Evolutionary conservation across 2,797 vertebrate species (phyloP).

Genomic region (Huso huso): DNA sequence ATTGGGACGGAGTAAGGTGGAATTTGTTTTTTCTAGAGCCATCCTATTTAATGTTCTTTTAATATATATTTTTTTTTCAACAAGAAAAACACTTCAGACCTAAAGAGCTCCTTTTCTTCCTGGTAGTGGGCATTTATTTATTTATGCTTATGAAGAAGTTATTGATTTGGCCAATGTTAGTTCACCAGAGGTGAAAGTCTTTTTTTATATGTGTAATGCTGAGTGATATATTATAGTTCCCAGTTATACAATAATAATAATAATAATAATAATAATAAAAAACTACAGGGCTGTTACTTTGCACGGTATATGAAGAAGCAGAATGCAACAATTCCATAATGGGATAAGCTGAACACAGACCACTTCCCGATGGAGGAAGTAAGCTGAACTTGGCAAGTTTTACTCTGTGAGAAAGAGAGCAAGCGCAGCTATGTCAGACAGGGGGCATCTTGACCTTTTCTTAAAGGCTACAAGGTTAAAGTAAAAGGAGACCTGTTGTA

Average conservation of each 20-base stretch:
- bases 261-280: no score
- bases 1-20: background rate
- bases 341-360: background rate
- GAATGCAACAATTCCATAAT: background rate
- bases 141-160: slow-evolving; percentile 7
- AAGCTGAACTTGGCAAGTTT: background rate
- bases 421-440: background rate
- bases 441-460: background rate
- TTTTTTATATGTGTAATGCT: background rate
- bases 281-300: background rate
- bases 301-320: background rate
- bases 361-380: background rate
- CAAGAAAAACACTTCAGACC: background rate
- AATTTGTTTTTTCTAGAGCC: slow-evolving; percentile 6
- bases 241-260: background rate
- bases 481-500: background rate
- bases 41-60: background rate
- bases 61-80: background rate
- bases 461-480: background rate
- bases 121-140: background rate
- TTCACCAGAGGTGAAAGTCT: no score
- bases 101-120: background rate
- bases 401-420: no score
- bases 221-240: background rate
- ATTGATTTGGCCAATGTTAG: no score